These are phyloP conservation scores for Latheticus oryzae DNA, from an alignment of 2,888 invertebrate species.

Conservation along the genomic window DNA sequence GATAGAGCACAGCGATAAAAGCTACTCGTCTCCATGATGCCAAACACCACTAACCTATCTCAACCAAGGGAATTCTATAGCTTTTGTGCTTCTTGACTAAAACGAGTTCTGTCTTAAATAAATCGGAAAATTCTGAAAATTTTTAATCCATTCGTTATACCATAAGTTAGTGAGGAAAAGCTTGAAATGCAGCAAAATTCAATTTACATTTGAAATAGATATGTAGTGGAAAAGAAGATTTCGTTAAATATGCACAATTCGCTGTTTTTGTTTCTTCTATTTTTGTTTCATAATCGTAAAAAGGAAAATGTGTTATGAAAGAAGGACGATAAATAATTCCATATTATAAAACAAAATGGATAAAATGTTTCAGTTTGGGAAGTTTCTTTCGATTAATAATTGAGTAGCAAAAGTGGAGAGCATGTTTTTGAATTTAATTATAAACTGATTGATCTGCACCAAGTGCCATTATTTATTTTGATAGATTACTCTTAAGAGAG, in stretches of 20 bases:
- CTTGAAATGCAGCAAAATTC: slow-evolving; percentile 16
- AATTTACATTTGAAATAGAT: slow-evolving; percentile 32
- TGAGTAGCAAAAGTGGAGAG: background rate
- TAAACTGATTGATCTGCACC: background rate
- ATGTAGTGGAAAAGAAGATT: slow-evolving; percentile 9
- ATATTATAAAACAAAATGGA: slow-evolving; percentile 7
- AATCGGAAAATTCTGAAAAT: slow-evolving; percentile 20
- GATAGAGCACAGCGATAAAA: slow-evolving; percentile 47
- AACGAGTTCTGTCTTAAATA: slow-evolving; percentile 24
- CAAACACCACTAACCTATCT: slow-evolving; percentile 47
- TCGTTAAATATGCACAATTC: slow-evolving; percentile 35
- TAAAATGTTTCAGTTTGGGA: slow-evolving; percentile 22
- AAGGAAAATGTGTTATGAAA: slow-evolving; percentile 26
- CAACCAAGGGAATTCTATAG: slow-evolving; percentile 38
- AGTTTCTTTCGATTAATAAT: no score
- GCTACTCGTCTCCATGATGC: slow-evolving; percentile 47
- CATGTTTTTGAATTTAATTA: slow-evolving; percentile 13
- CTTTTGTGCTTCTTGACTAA: slow-evolving; percentile 20
- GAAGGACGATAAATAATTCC: slow-evolving; percentile 26
- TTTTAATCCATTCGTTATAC: slow-evolving; percentile 26
- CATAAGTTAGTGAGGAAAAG: slow-evolving; percentile 13
- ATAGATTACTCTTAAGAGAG: slow-evolving; percentile 12
- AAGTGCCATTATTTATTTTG: slow-evolving; percentile 17
- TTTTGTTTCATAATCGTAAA: slow-evolving; percentile 25
- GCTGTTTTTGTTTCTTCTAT: slow-evolving; percentile 5